Base-by-base conservation (phyloP, 2,113 vertebrate genomes). In the Sterrhoptilus dennistouni region DNA sequence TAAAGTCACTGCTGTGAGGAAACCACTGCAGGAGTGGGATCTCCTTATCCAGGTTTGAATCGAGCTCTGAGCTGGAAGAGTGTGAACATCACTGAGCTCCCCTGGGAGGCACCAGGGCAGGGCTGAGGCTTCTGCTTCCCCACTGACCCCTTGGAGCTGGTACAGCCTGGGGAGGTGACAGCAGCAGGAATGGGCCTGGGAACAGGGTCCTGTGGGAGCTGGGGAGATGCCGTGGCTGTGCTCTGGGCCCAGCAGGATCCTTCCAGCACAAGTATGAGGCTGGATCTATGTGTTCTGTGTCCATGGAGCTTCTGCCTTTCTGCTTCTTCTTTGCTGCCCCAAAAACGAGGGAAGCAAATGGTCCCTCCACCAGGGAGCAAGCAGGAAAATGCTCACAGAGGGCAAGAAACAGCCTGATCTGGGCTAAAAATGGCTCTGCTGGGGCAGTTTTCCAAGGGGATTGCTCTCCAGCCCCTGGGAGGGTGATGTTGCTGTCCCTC, bases 241-340 rank as follows among this genome's bases (percentile, higher is more conserved):
- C 42, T 36, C 56, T 19, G 21, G 22, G 61, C 24, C n/a, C 52
- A 66, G 69, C 38, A 90, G 78, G 60, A 75, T 35, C 47, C 6
- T 14, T 2, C n/a, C 31, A 45, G 6, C 29, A 8, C 12, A 4
- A 21, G 28, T 31, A 12, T 22, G 13, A 45, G 54, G 19, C 6
- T 69, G 74, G n/a, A 18, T 11, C 5, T 5, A 8, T 1, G 0
- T 1, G 6, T 12, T 38, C 16, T 25, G 20, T n/a, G n/a, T n/a
- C n/a, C n/a, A 7, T 5, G 31, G 36, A 59, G 7, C 19, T 28
- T 38, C 75, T 90, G 29, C 35, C 11, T 54, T 68, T 29, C 24
- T 38, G 38, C 15, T 25, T 63, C 59, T 56, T 17, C 45, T 83
- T 11, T 18, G 8, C 14, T 79, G 42, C 17, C 33, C 23, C 60